Conservation (phyloP, 2,113 vertebrate genomes). For the Craseonycteris thonglongyai region DNA sequence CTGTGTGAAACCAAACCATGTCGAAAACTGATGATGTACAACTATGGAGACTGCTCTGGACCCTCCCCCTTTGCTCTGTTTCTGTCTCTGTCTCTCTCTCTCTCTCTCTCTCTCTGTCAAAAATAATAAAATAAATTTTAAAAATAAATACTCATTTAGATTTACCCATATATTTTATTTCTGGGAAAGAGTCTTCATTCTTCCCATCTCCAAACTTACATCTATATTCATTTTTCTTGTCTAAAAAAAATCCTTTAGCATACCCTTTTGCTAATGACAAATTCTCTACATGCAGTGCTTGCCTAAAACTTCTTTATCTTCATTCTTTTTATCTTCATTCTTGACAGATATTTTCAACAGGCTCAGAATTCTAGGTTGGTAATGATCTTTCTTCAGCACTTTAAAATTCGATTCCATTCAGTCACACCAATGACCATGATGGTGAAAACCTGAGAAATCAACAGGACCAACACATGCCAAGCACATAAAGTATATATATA, state of each 20-base stretch:
- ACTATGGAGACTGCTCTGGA: too few relatives aligned
- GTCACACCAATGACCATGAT: too few relatives aligned
- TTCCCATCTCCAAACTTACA: neutral
- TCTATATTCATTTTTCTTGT: neutral
- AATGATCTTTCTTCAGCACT: neutral
- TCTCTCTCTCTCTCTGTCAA: too few relatives aligned
- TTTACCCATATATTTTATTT: neutral
- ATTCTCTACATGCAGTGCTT: neutral
- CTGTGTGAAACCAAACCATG: too few relatives aligned
- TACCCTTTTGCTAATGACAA: neutral
- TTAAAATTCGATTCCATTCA: neutral
- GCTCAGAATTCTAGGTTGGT: neutral
- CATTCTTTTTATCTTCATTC: neutral
- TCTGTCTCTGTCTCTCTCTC: too few relatives aligned
- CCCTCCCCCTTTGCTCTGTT: too few relatives aligned
- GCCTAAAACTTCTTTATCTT: neutral
- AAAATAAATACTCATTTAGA: neutral
- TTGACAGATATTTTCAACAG: neutral
- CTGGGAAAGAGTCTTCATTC: neutral
- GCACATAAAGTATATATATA: too few relatives aligned
- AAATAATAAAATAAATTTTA: too few relatives aligned
- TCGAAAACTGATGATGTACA: too few relatives aligned
- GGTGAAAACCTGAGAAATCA: too few relatives aligned
- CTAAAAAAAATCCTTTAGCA: neutral
- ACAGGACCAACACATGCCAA: too few relatives aligned